A percentile compares a stretch with the other conserved stretches of the same genome.
These are phyloP conservation scores for Nematopogon swammerdamellus DNA, from an alignment of 2,888 invertebrate species.

Conservation along the genomic window DNA sequence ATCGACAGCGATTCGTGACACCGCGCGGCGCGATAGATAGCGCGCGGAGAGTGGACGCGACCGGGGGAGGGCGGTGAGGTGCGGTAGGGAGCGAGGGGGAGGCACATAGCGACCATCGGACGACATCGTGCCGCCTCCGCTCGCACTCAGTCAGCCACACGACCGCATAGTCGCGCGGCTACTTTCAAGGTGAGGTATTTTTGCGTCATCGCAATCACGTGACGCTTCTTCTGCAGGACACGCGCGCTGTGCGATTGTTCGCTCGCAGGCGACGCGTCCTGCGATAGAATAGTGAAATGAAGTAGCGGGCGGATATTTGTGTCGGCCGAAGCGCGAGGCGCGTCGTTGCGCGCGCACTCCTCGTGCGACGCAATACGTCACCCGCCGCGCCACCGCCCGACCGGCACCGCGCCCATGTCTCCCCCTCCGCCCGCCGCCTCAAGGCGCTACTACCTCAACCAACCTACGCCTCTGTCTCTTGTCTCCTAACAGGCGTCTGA, in stretches of 20 bases:
- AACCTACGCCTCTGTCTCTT: neutral
- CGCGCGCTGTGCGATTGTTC: no score
- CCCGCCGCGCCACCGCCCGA: conserved; percentile 25
- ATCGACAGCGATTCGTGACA: no score
- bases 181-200: neutral
- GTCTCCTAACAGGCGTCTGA: neutral
- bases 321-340: neutral
- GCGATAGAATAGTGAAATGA: no score
- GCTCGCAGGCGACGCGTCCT: no score
- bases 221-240: no score
- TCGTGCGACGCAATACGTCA: conserved; percentile 52
- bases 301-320: no score
- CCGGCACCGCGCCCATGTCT: conserved; percentile 15
- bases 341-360: conserved; percentile 39
- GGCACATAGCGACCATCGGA: neutral
- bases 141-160: no score
- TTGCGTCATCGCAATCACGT: neutral
- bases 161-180: no score
- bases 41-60: neutral
- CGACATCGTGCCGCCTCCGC: conserved; percentile 1
- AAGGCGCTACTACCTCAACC: neutral
- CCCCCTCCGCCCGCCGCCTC: conserved; percentile 16
- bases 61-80: neutral
- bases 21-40: neutral
- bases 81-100: neutral